These are phyloP conservation scores for Aplysina aerophoba DNA, from an alignment of 37 sponge, comb jelly and placozoan genomes.

Conservation along the genomic window DNA sequence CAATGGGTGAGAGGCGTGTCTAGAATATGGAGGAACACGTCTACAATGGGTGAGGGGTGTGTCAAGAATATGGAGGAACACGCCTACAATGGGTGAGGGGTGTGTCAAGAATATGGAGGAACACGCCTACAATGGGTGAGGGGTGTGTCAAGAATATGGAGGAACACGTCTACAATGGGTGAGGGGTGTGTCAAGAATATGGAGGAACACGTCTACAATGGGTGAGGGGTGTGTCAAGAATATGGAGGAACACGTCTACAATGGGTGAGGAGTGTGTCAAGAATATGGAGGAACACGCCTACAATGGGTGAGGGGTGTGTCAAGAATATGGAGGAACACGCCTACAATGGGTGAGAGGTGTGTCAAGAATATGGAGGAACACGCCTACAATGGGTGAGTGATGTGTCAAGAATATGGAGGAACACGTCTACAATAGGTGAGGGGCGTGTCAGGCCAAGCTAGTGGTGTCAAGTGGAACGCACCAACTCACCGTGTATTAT, in stretches of 20 bases:
- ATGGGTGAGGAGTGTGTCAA: constrained; percentile 70
- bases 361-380: constrained; percentile 87
- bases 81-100: constrained; percentile 45
- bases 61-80: constrained; percentile 89
- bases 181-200: constrained; percentile 68
- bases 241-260: constrained; percentile 86
- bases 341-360: constrained; percentile 45
- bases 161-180: constrained; percentile 69
- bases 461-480: neutral
- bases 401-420: constrained; percentile 85
- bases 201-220: constrained; percentile 79
- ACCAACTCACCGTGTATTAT: constrained; percentile 79
- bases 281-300: constrained; percentile 89
- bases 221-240: constrained; percentile 51
- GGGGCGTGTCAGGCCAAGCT: neutral
- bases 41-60: constrained; percentile 35
- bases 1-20: neutral
- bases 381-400: constrained; percentile 53
- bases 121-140: constrained; percentile 60
- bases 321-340: constrained; percentile 86
- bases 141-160: constrained; percentile 82
- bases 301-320: neutral
- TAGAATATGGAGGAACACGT: constrained; percentile 87
- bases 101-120: constrained; percentile 89
- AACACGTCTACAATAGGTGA: constrained; percentile 66